Conservation (phyloP, 1,140 invertebrate genomes). For the Pogonomyrmex californicus region DNA sequence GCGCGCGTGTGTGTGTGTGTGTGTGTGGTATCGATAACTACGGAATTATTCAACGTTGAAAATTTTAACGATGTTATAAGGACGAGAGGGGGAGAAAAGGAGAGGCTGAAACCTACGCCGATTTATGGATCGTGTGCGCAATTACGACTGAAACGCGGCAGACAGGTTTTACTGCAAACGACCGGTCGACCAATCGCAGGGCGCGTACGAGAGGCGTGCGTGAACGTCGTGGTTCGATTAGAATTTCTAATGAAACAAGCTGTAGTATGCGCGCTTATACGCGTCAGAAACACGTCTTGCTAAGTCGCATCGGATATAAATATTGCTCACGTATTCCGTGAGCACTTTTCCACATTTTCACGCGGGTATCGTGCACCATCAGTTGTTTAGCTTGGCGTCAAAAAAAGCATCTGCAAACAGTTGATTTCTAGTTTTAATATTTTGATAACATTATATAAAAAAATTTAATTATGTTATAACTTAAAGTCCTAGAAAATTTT, state of each 20-base stretch:
- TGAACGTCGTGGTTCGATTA: conserved; percentile 46
- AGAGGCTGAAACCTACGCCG: neutral
- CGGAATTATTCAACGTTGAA: neutral
- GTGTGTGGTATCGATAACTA: neutral
- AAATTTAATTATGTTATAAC: neutral
- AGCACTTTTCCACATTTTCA: neutral
- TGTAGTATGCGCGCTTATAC: conserved; percentile 11
- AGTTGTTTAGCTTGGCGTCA: neutral
- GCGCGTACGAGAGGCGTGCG: conserved; percentile 33
- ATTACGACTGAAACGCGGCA: conserved; percentile 45
- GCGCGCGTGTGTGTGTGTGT: too few relatives aligned
- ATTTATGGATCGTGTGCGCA: conserved; percentile 45
- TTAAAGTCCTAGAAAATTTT: neutral
- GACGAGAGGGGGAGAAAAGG: neutral
- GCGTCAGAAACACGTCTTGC: conserved; percentile 18
- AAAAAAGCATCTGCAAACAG: neutral
- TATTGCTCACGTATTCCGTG: conserved; percentile 34
- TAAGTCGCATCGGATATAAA: conserved; percentile 32
- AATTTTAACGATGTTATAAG: neutral
- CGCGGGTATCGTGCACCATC: neutral
- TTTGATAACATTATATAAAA: neutral
- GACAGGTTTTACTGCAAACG: conserved; percentile 37
- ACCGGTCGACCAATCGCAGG: conserved; percentile 23
- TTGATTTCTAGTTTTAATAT: neutral
- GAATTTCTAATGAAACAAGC: conserved; percentile 39